Evolutionary conservation across 2,797 vertebrate species (phyloP), one percentile per base, ranked within the genome.

Genomic region (Pelodytes ibericus): DNA sequence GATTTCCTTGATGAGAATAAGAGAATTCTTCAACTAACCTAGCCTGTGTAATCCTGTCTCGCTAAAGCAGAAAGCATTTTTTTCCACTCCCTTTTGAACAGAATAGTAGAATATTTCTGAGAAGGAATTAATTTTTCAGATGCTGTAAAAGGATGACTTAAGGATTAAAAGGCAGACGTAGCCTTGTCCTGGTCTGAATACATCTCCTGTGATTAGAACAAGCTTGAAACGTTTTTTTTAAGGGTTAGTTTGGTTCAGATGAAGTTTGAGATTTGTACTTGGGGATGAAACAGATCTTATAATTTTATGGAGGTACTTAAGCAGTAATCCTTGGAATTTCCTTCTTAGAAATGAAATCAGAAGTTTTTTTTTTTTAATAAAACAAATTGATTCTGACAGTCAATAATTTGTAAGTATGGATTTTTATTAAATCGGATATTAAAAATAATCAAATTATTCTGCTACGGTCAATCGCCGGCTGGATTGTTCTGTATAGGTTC

Each of bases 1-100:
- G 91, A 93, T 93, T 94, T 93, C 85, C 90, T 92, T 91, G 90
- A 91, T 91, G 92, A 92, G 89, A 91, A 90, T n/a, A 88, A 88
- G 86, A 88, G 89, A 91, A 90, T 88, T 90, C 89, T 91, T 88
- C 89, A 89, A 88, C 84, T 91, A 90, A 90, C 89, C 88, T 86
- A 81, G 80, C 89, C 82, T 87, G 88, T 82, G 84, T 92, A 93
- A 92, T 92, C 91, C 90, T 83, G 83, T 89, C 87, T 89, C 84
- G 89, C 73, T 58, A 84, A 84, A 90, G 88, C 84, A 87, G 86
- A 91, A 89, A 88, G 77, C 72, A 83, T 70, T 80, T 24, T 49
- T 36, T 36, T 49, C 18, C 11, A 4, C 11, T 41, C 56, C 60
- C 25, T 81, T 88, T 89, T 88, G 84, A 77, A 81, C 74, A 80